Evolutionary conservation across 2,888 invertebrate species (phyloP), one percentile per base, ranked within the genome.

Genomic region (Eumacrocentrus americanus): DNA sequence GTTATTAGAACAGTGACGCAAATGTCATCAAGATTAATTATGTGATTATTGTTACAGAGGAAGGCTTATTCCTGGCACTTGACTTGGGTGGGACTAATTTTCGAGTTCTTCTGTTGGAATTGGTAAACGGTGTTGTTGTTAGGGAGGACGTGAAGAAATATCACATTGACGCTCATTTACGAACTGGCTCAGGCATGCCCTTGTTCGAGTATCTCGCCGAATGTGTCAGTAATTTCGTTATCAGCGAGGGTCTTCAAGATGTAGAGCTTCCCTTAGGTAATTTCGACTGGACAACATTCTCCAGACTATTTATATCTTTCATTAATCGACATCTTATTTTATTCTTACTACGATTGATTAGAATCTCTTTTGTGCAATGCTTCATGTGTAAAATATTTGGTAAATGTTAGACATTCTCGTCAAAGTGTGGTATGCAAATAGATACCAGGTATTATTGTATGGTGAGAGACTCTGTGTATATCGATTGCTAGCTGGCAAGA

Each of bases 41-140:
- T 12, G 29, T 40, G 3, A 40, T 16, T 37, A 16, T 51, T 51
- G 44, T 71, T 70, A 62, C 75, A 68, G 78, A 89, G 89, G 85
- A 87, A 66, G 92, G 91, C 0, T 83, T 88, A 50, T 92, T 86
- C 77, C 79, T 92, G 67, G 91, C 92, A 2, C 80, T 92, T 67
- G 92, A 93, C 79, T 84, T 93, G 60, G 92, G 92, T 2, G 92
- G 92, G 16, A 92, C 92, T 20, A 91, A 92, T 82, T 91, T 92
- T 78, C 84, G 92, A 7, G 87, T 92, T 11, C 82, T 92, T 20
- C 81, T 89, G 38, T 78, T 91, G 68, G 87, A 88, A 68, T 80
- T 92, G 65, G 73, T 73, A 3, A 80, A 81, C 7, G 89, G 89
- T 0, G 76, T 80, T 56, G 81, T 87, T 12, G 78, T 85, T 20